These are phyloP conservation scores for Ennomos erosarius DNA, from an alignment of 2,888 invertebrate genomes.

Conservation along the genomic window DNA sequence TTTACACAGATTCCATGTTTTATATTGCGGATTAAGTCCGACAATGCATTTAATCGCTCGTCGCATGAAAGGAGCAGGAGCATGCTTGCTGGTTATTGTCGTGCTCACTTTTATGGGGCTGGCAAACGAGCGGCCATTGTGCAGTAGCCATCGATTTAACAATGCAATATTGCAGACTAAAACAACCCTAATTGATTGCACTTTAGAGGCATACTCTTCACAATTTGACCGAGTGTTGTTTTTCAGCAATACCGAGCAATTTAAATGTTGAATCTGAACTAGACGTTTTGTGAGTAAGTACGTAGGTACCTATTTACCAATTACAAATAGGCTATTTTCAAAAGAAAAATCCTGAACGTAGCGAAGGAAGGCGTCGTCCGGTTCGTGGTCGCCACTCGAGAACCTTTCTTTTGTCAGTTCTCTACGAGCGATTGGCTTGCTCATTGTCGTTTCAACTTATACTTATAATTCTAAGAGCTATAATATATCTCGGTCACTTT, in stretches of 20 bases:
- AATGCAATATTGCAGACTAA: constrained; percentile 67
- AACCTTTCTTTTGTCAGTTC: no score
- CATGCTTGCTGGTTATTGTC: constrained; percentile 62
- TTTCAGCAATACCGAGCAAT: constrained; percentile 13
- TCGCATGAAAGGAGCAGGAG: constrained; percentile 49
- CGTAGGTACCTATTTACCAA: no score
- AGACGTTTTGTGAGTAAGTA: no score
- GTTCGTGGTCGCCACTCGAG: no score
- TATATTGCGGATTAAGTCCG: constrained; percentile 55
- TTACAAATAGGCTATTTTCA: no score
- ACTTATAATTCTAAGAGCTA: no score
- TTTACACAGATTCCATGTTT: constrained; percentile 34
- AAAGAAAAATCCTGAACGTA: no score
- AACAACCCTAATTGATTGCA: constrained; percentile 67
- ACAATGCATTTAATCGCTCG: constrained; percentile 58
- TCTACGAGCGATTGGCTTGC: no score
- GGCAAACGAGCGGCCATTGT: constrained; percentile 74
- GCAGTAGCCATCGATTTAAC: constrained; percentile 65
- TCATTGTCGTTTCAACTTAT: no score
- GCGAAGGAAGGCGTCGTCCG: no score
- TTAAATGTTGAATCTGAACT: background rate
- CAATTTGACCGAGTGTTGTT: constrained; percentile 9
- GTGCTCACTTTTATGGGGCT: constrained; percentile 70
- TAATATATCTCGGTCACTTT: no score
- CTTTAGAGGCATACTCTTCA: constrained; percentile 45